Conservation (phyloP, 2,113 vertebrate species). For the Tauraco erythrolophus region DNA sequence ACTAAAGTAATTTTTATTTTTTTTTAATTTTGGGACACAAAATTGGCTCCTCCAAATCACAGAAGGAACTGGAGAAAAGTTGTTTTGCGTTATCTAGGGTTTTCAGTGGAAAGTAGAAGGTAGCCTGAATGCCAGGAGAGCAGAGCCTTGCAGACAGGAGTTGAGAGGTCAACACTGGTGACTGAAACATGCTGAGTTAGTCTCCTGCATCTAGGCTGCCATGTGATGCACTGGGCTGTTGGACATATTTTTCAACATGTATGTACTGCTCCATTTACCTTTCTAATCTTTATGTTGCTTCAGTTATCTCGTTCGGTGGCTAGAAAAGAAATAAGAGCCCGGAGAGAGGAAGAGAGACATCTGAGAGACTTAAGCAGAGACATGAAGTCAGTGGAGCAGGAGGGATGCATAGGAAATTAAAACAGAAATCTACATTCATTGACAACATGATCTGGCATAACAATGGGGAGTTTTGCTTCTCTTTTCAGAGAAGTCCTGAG, state of each 20-base stretch:
- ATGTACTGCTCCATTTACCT: neutral
- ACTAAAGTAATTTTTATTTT: neutral
- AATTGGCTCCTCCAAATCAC: neutral
- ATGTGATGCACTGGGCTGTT: neutral
- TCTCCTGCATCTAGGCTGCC: neutral
- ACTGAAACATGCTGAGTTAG: rapidly evolving
- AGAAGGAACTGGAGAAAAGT: neutral
- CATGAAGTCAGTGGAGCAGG: neutral
- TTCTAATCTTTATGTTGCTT: neutral
- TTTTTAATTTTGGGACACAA: neutral
- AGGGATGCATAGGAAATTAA: neutral
- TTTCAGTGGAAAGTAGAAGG: neutral
- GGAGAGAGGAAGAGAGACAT: neutral
- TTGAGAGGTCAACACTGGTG: rapidly evolving
- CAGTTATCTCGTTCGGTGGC: neutral
- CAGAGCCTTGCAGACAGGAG: neutral
- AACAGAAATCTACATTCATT: neutral
- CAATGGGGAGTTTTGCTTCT: neutral
- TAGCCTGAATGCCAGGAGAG: neutral
- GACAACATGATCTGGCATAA: neutral
- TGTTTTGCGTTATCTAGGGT: neutral
- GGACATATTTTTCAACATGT: neutral
- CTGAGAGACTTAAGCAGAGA: neutral
- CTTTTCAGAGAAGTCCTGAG: neutral
- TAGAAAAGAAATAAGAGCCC: neutral